Base-by-base conservation (phyloP, 2,113 vertebrate species). In the Apus apus region DNA sequence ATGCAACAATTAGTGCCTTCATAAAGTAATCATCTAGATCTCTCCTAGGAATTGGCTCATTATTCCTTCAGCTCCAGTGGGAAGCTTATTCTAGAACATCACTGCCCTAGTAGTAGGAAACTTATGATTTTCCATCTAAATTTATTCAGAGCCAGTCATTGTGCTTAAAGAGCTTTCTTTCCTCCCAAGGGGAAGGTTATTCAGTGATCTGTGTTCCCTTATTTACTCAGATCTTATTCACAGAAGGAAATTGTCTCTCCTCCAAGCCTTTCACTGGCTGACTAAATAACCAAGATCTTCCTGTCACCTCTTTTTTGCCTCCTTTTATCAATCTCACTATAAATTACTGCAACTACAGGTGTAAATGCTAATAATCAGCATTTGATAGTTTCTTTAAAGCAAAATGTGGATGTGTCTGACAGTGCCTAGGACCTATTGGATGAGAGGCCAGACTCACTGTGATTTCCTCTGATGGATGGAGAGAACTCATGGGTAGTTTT, bases 221-320 rank as follows among this genome's bases (percentile, higher is more conserved):
- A 71, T 88, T 95, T 94, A 86, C 65, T 86, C 43, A 67, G 65
- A 70, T 60, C 51, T 77, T 86, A 77, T 84, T 92, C 86, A 71
- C 83, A 74, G 51, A 84, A 78, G 51, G 21, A 90, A 88, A 90
- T 90, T 8, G 13, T 66, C 25, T 90, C 64, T 77, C 22, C 18
- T 93, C 15, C 68, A 90, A 90, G 32, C 7, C 46, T 90, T 84
- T 40, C 4, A 11, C 56, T 64, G 65, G 11, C 64, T 46, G 29
- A 9, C 18, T 83, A 80, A 90, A 80, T 79, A 80, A 73, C 21
- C 25, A 73, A 80, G 67, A 70, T 60, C 32, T 77, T 80, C 54
- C 46, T 83, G 20, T 56, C 50, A 62, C 36, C 25, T 75, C 26
- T 85, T 94, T 56, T 58, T 96, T 94, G 12, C 51, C 23, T 71